Percentiles rank a stretch among this genome's conserved stretches.
Conservation (phyloP, 1,140 invertebrate species). For the Tetragnatha versicolor region DNA sequence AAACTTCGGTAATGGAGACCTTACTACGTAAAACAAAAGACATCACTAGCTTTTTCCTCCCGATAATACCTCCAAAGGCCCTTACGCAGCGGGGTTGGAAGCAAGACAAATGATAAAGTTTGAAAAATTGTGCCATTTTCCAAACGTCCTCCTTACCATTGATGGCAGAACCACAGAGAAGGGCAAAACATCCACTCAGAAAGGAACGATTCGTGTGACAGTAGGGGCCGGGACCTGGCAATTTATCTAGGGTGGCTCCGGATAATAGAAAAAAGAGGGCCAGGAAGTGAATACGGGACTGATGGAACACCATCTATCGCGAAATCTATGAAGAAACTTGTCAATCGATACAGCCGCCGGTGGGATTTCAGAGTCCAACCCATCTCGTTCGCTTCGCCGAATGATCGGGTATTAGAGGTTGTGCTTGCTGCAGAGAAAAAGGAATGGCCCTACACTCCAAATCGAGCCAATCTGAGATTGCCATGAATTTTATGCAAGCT, state of each 20-base stretch:
- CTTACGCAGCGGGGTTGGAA: conserved; percentile 12
- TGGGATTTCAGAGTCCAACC: conserved; percentile 9
- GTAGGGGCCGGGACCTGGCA: conserved; percentile 34
- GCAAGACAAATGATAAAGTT: conserved; percentile 45
- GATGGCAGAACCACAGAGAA: not conserved
- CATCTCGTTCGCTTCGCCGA: conserved; percentile 17
- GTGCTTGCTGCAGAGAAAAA: not conserved
- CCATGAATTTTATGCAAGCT: not conserved
- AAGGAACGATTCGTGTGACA: not conserved
- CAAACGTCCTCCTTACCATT: conserved; percentile 24
- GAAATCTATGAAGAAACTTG: conserved; percentile 46
- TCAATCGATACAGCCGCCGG: conserved; percentile 27
- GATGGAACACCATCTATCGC: conserved; percentile 39
- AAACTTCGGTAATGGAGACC: too few relatives aligned
- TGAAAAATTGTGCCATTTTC: conserved; percentile 35
- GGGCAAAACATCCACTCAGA: not conserved
- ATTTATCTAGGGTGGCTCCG: conserved; percentile 18
- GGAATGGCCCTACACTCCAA: too few relatives aligned
- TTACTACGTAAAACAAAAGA: too few relatives aligned
- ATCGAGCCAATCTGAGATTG: too few relatives aligned
- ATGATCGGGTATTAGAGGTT: conserved; percentile 19
- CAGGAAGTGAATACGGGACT: not conserved
- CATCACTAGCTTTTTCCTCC: too few relatives aligned
- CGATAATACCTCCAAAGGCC: conserved; percentile 13
- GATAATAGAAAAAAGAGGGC: conserved; percentile 20